Percentiles rank a stretch among this genome's conserved stretches.
Conservation (phyloP, 2,797 vertebrate species). For the Coregonus ussuriensis region DNA sequence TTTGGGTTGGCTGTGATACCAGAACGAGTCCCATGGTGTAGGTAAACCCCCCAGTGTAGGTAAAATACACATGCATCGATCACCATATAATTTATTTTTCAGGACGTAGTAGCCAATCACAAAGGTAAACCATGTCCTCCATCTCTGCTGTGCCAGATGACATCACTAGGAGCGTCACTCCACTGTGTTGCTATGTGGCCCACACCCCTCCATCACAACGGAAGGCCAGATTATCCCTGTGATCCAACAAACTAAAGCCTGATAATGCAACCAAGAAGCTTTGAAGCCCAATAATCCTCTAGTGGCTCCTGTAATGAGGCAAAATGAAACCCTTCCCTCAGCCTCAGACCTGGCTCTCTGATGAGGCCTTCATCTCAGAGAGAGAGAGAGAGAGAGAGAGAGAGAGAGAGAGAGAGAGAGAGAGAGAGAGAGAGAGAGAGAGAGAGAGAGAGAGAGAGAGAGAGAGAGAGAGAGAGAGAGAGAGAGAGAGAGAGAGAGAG, state of each 20-base stretch:
- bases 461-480: slow-evolving; percentile 29
- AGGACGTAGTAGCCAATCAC: no score
- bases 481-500: slow-evolving; percentile 19
- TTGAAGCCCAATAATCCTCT: slow-evolving; percentile 66
- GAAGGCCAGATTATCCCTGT: slow-evolving; percentile 53
- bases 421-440: slow-evolving; percentile 27
- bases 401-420: slow-evolving; percentile 27
- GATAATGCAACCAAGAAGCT: slow-evolving; percentile 74
- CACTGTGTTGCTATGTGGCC: slow-evolving; percentile 35
- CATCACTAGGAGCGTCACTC: not conserved
- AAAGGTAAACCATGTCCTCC: not conserved
- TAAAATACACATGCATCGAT: no score
- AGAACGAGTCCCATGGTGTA: slow-evolving; percentile 20
- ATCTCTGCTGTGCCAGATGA: not conserved
- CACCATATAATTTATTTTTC: no score
- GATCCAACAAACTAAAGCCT: slow-evolving; percentile 67
- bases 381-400: slow-evolving; percentile 28
- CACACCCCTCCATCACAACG: slow-evolving; percentile 49
- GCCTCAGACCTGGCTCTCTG: slow-evolving; percentile 60
- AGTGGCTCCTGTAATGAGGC: slow-evolving; percentile 68
- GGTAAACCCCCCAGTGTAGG: no score
- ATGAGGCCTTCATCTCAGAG: slow-evolving; percentile 63
- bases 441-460: slow-evolving; percentile 34
- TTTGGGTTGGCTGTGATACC: slow-evolving; percentile 69
- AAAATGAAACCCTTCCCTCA: slow-evolving; percentile 68